These are phyloP conservation scores for Oscheius myriophilus DNA, from an alignment of 2,888 invertebrate species.

Conservation along the genomic window DNA sequence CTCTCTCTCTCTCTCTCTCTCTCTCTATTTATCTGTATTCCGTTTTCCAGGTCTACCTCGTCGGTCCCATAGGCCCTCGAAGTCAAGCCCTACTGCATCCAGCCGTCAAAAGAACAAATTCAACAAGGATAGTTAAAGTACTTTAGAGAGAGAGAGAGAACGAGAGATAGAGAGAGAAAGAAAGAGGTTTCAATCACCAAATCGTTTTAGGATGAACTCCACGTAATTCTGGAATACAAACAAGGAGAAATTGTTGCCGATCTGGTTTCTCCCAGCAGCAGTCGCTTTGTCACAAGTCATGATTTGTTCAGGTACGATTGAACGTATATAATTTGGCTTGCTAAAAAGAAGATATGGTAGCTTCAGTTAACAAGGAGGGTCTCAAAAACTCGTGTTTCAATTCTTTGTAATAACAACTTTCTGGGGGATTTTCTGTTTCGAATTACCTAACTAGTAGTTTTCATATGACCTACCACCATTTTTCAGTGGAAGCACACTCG, in stretches of 20 bases:
- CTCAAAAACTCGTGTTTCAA: too few relatives aligned
- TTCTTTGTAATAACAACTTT: too few relatives aligned
- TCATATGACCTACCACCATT: too few relatives aligned
- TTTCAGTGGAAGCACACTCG: constrained; percentile 67
- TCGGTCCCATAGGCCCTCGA: constrained; percentile 73
- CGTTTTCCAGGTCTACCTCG: constrained; percentile 72
- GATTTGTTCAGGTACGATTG: constrained; percentile 71
- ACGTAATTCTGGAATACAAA: constrained; percentile 74
- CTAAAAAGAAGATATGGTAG: too few relatives aligned
- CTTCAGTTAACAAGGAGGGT: too few relatives aligned
- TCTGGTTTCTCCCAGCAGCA: constrained; percentile 71
- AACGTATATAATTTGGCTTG: too few relatives aligned
- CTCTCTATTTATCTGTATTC: neutral
- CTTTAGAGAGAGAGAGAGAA: too few relatives aligned
- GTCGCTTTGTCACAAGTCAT: constrained; percentile 73
- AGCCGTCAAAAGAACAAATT: constrained; percentile 70
- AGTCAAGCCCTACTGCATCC: constrained; percentile 71
- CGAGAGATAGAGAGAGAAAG: too few relatives aligned
- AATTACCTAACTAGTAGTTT: too few relatives aligned
- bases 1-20: constrained; percentile 16
- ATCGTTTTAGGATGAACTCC: constrained; percentile 72
- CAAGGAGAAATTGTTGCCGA: constrained; percentile 72
- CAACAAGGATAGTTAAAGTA: constrained; percentile 62
- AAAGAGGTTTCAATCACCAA: too few relatives aligned
- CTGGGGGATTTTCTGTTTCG: too few relatives aligned